phyloP scores from a whole-genome alignment of 2,888 invertebrate species.

The Asteroscopus sphinx region DNA sequence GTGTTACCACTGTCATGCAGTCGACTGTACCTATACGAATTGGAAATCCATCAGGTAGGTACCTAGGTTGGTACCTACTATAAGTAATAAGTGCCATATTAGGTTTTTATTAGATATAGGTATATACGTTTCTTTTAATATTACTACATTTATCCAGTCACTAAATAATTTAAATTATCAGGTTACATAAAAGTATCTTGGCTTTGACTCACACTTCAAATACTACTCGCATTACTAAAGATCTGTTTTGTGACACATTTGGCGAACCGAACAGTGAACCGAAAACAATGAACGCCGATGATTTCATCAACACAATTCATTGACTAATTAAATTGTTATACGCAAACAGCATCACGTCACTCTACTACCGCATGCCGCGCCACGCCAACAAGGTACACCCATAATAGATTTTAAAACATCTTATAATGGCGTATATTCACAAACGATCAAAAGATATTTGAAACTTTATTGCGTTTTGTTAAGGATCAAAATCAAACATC shows the following conservation, averaged over 20 bases:
- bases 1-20: no score
- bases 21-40: no score
- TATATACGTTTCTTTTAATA: no score
- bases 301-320: conserved; percentile 72
- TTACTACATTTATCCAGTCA: no score
- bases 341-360: conserved; percentile 81
- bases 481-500: conserved; percentile 55
- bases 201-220: neutral
- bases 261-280: conserved; percentile 45
- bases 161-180: no score
- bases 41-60: no score
- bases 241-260: conserved; percentile 28
- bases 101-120: no score
- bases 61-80: no score
- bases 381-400: conserved; percentile 82
- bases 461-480: conserved; percentile 33
- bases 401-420: conserved; percentile 75
- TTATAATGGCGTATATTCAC: conserved; percentile 63
- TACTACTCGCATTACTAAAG: conserved; percentile 30
- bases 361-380: conserved; percentile 78
- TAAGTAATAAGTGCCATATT: no score
- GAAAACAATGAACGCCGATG: conserved; percentile 66
- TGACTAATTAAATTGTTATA: conserved; percentile 74
- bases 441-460: conserved; percentile 36
- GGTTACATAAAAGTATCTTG: no score